Evolutionary conservation across 2,113 vertebrate genomes (phyloP).

Genomic region (Corythornis cristatus): DNA sequence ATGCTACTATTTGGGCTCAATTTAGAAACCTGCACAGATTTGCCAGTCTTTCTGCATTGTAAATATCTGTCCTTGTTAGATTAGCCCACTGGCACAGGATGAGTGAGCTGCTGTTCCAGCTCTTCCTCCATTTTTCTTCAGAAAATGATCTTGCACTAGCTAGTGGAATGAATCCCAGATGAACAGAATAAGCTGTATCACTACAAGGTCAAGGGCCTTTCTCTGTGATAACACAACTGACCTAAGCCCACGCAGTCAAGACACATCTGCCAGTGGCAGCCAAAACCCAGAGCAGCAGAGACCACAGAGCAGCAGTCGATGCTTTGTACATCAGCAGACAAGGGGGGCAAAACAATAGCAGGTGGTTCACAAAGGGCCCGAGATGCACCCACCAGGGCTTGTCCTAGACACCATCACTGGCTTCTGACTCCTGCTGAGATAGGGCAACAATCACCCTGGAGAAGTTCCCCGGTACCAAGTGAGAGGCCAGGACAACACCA

Average conservation of each 20-base stretch:
- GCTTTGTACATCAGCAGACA: too few species aligned
- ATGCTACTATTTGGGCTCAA: background rate
- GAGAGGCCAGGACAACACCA: accelerated
- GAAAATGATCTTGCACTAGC: background rate
- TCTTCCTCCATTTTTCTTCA: background rate
- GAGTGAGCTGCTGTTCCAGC: background rate
- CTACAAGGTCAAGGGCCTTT: background rate
- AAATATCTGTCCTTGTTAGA: background rate
- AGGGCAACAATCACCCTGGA: accelerated
- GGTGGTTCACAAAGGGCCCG: background rate
- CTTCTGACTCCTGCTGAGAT: accelerated
- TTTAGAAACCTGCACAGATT: background rate
- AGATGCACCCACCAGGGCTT: accelerated
- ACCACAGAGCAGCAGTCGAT: background rate
- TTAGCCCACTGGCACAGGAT: background rate
- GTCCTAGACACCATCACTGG: too few species aligned
- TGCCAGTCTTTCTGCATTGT: background rate
- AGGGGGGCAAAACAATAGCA: background rate
- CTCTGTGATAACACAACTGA: too few species aligned
- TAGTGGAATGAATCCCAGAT: background rate
- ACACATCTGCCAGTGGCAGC: background rate
- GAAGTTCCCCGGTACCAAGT: background rate
- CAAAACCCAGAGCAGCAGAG: background rate
- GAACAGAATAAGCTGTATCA: background rate
- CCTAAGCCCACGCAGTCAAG: accelerated